phyloP scores from a whole-genome alignment of 1,140 invertebrate species.

The Chironomus striatipennis region DNA sequence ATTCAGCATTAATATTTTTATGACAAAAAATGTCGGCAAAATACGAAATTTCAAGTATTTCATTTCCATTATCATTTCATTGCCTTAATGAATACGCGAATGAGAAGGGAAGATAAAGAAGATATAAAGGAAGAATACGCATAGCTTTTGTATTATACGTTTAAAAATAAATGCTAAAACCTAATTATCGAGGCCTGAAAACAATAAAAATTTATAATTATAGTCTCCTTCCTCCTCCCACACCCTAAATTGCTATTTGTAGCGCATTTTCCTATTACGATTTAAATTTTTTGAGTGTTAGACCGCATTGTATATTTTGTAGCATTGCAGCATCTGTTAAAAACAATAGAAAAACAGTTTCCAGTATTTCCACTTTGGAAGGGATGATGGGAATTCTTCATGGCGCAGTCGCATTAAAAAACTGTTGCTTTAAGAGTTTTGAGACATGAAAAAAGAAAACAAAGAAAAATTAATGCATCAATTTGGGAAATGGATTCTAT shows the following conservation, averaged over 20 bases:
- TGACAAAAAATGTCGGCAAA: neutral
- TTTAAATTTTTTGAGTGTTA: neutral
- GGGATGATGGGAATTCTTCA: neutral
- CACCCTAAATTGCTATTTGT: neutral
- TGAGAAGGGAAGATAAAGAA: neutral
- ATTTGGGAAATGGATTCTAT: too few relatives aligned
- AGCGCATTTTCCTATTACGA: neutral
- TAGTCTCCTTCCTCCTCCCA: neutral
- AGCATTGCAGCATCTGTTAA: neutral
- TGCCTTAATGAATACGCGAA: neutral
- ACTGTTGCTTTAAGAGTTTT: neutral
- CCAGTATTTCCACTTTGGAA: constrained; percentile 1
- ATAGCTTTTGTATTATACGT: neutral
- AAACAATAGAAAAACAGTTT: constrained; percentile 4
- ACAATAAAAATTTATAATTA: constrained; percentile 9
- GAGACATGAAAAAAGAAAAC: neutral
- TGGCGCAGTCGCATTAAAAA: neutral
- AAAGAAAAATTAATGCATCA: neutral
- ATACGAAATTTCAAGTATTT: neutral
- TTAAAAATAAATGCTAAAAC: neutral
- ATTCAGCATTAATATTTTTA: neutral
- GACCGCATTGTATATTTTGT: neutral
- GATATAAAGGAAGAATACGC: too few relatives aligned
- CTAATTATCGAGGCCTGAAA: constrained; percentile 12
- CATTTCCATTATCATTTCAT: neutral